Percentiles rank a stretch among this genome's conserved stretches.
phyloP scores from a whole-genome alignment of 2,113 vertebrate species.

The Myanophis thanlyinensis region DNA sequence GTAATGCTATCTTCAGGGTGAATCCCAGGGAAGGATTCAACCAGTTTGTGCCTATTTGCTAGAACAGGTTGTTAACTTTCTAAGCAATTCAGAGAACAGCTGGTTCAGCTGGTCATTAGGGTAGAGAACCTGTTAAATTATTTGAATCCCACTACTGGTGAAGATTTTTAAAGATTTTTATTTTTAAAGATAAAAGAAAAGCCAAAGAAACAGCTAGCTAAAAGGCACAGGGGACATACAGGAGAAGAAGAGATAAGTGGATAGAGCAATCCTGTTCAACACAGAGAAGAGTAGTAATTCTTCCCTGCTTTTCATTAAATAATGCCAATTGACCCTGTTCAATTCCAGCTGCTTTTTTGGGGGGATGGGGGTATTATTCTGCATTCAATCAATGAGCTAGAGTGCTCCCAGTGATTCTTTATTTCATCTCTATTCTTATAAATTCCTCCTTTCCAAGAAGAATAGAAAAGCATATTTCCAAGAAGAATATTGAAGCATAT shows the following conservation, averaged over 20 bases:
- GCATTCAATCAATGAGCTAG: background rate
- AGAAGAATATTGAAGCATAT: slow-evolving; percentile 8
- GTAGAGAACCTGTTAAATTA: too few relatives aligned
- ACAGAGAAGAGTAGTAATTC: background rate
- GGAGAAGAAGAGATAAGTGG: background rate
- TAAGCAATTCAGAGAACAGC: too few relatives aligned
- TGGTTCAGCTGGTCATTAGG: too few relatives aligned
- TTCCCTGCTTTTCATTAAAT: background rate
- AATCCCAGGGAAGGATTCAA: too few relatives aligned
- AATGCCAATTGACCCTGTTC: background rate
- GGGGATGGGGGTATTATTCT: background rate
- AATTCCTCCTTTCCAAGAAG: background rate
- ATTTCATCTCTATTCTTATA: background rate
- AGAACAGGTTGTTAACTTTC: too few relatives aligned
- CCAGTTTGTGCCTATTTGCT: too few relatives aligned
- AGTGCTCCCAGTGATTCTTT: background rate
- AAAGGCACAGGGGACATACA: background rate
- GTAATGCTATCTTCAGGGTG: background rate
- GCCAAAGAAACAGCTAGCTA: background rate
- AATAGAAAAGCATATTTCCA: slow-evolving; percentile 10
- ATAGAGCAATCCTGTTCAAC: background rate
- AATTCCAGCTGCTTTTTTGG: background rate
- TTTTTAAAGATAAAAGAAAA: too few relatives aligned
- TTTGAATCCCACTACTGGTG: too few relatives aligned
- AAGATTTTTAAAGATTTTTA: too few relatives aligned